Evolutionary conservation across 2,797 vertebrate genomes (phyloP), one percentile per base, ranked within the genome.

Genomic region (Oceanodroma leucorhoa): DNA sequence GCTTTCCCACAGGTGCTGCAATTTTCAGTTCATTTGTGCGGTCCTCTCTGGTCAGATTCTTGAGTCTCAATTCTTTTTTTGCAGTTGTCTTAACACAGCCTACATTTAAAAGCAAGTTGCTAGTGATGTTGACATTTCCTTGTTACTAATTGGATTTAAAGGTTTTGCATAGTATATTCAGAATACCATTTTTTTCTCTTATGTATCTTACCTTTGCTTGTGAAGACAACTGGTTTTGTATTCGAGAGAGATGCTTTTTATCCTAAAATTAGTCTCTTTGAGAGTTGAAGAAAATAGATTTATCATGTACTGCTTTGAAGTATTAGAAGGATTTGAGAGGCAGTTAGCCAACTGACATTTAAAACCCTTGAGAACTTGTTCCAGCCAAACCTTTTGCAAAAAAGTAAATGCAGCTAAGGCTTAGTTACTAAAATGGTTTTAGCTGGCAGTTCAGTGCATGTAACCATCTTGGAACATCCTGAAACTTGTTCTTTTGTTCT

Each of bases 301-400:
- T 73, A 73, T 96, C 26, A 5, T 70, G 58, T 84, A 36, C 70
- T 66, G 5, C 93, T 94, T 88, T 72, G 80, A 89, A 83, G 57
- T 45, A 46, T 66, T 81, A 64, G 88, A 53, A 76, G 70, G 90
- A 80, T 91, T 93, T 87, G 70, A 88, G 85, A 67, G 64, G 73
- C 88, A 83, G 75, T 85, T 89, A 94, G 75, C 92, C 87, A 90
- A 7, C 36, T 83, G 90, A 91, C 86, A 90, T 88, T 90, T 91
- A 75, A 94, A 94, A 73, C 94, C 75, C 78, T 67, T 29, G 70
- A 95, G 95, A 75, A 91, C 57, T 65, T 69, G 53, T 79, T 88
- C 71, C 51, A 94, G 71, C 55, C 67, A 83, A 93, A 60, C 83
- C 71, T 92, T 80, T 48, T 82, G 83, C 76, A 92, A 83, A 88